Percentiles rank a stretch among this genome's conserved stretches.
These are phyloP conservation scores for Peromyscus aztecus DNA, from an alignment of 2,797 vertebrate species.

Conservation along the genomic window DNA sequence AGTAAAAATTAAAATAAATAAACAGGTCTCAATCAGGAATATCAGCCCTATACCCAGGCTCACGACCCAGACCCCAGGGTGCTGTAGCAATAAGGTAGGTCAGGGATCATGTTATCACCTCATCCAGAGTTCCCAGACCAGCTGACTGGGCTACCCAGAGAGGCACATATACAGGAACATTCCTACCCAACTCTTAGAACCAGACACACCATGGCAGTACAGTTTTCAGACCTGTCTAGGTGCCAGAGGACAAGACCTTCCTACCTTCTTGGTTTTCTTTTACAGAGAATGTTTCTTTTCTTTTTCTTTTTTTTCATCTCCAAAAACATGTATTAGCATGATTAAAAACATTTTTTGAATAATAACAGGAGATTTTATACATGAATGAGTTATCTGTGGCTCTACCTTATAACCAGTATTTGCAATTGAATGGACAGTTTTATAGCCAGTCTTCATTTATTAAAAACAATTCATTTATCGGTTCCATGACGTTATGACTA, in stretches of 20 bases:
- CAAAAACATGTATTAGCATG: constrained; percentile 92
- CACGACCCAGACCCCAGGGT: background rate
- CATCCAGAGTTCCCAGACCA: background rate
- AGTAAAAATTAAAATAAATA: background rate
- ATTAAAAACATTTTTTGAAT: constrained; percentile 89
- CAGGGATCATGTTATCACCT: background rate
- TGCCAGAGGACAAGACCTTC: background rate
- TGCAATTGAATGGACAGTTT: constrained; percentile 80
- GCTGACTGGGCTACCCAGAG: background rate
- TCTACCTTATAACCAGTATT: constrained; percentile 84
- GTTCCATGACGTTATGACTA: constrained; percentile 80
- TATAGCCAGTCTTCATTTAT: constrained; percentile 85
- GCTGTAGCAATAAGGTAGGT: background rate
- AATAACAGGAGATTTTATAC: constrained; percentile 87
- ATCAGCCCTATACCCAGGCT: background rate
- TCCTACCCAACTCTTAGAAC: background rate
- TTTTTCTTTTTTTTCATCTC: constrained; percentile 79
- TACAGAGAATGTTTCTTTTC: too few relatives aligned
- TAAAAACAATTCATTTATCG: constrained; percentile 79
- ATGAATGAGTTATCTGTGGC: constrained; percentile 87
- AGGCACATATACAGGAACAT: background rate
- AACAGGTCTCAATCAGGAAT: background rate
- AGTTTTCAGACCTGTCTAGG: background rate
- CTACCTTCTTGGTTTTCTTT: background rate
- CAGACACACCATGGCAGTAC: background rate